A percentile compares a stretch with the other conserved stretches of the same genome.
Evolutionary conservation across 2,113 vertebrate genomes (phyloP).

Genomic region (Crotalus helleri): DNA sequence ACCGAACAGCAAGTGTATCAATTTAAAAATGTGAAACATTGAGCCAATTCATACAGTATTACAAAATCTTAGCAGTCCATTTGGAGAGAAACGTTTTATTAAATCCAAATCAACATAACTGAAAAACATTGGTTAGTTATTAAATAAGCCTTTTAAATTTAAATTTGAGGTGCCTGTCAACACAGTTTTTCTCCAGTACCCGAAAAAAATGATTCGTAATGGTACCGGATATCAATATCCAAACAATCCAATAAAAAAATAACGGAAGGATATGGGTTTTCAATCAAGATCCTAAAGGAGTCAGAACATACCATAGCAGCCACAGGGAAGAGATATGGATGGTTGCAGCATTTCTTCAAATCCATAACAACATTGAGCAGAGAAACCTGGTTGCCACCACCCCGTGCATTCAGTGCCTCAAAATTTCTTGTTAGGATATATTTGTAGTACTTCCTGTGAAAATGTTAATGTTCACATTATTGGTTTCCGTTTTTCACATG

Average conservation of each 20-base stretch:
- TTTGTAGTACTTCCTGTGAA: slow-evolving; percentile 92
- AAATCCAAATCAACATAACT: background rate
- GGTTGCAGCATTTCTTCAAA: slow-evolving; percentile 98
- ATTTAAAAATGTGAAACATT: background rate
- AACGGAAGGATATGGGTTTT: background rate
- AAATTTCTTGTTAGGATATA: slow-evolving; percentile 97
- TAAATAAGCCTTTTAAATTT: background rate
- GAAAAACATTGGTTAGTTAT: background rate
- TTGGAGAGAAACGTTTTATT: background rate
- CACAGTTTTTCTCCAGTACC: background rate
- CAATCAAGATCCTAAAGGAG: background rate
- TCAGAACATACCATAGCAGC: slow-evolving; percentile 82
- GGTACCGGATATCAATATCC: background rate
- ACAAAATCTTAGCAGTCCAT: background rate
- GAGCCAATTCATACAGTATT: background rate
- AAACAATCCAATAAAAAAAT: background rate
- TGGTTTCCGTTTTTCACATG: background rate
- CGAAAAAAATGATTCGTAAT: background rate
- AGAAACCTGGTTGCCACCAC: slow-evolving; percentile 95
- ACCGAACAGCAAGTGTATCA: background rate
- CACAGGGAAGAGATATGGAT: slow-evolving; percentile 96
- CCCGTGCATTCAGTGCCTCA: slow-evolving; percentile 92
- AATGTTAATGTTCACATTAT: slow-evolving; percentile 8
- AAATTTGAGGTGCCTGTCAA: background rate
- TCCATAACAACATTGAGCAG: slow-evolving; percentile 98